These are phyloP conservation scores for Deladenus siricidicola DNA, from an alignment of 2,888 invertebrate genomes.

Conservation along the genomic window DNA sequence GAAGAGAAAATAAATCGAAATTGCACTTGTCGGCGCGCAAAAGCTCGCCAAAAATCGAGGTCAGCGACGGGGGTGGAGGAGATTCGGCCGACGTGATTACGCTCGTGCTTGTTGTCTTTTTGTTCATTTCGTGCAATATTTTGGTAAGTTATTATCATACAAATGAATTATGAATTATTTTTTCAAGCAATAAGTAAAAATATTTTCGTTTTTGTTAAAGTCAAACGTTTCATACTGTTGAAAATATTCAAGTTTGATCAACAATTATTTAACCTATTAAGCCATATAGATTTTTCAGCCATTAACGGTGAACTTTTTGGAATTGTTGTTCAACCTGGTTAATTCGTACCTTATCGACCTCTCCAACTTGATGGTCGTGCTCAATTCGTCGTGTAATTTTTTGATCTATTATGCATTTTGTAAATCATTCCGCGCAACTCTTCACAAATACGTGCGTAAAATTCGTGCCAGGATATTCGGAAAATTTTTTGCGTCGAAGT, in stretches of 20 bases:
- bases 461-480: neutral
- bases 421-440: neutral
- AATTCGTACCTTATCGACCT: conserved; percentile 48
- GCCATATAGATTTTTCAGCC: conserved; percentile 42
- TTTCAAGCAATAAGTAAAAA: no score
- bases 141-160: conserved; percentile 40
- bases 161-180: no score
- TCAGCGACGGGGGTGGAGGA: neutral
- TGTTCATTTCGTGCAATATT: conserved; percentile 48
- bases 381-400: conserved; percentile 49
- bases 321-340: conserved; percentile 37
- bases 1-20: no score
- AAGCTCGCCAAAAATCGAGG: conserved; percentile 14
- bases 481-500: neutral
- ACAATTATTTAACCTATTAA: no score
- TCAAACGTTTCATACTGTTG: no score
- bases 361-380: conserved; percentile 48
- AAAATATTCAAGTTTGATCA: no score
- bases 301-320: conserved; percentile 46
- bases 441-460: neutral
- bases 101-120: conserved; percentile 47
- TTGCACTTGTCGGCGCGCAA: neutral
- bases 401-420: conserved; percentile 47
- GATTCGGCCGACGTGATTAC: conserved; percentile 36
- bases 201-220: no score